Evolutionary conservation across 2,888 invertebrate genomes (phyloP).

Genomic region (Oscheius myriophilus): DNA sequence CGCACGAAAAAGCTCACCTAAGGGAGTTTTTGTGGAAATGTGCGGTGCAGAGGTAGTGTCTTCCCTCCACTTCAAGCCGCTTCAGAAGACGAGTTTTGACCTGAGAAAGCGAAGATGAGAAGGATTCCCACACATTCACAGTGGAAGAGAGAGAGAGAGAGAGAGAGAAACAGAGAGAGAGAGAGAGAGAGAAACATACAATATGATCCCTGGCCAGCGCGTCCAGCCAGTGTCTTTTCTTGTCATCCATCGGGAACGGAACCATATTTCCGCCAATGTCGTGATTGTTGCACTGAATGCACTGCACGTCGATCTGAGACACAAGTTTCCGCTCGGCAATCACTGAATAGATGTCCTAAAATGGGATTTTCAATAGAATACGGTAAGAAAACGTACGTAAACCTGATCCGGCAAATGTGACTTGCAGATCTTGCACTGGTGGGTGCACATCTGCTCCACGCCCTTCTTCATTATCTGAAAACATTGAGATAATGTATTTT

Average conservation of each 20-base stretch:
- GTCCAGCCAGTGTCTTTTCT: conserved; percentile 44
- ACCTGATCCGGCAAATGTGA: conserved; percentile 24
- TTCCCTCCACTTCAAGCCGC: conserved; percentile 39
- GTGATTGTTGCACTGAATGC: conserved; percentile 40
- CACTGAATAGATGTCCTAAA: conserved; percentile 36
- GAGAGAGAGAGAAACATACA: too few species aligned
- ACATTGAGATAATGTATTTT: background rate
- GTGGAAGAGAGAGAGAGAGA: too few species aligned
- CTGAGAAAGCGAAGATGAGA: conserved; percentile 3
- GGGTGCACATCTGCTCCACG: conserved; percentile 24
- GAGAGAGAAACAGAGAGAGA: background rate
- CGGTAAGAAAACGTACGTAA: background rate
- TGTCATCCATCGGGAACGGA: conserved; percentile 41
- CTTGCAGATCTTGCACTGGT: conserved; percentile 27
- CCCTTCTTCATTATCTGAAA: conserved; percentile 27
- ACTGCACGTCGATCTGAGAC: conserved; percentile 37
- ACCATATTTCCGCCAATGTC: conserved; percentile 42
- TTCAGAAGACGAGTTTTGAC: conserved; percentile 25
- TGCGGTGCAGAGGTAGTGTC: conserved; percentile 46
- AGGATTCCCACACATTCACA: too few species aligned
- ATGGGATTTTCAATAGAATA: background rate
- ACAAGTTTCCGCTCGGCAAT: conserved; percentile 47
- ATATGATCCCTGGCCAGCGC: conserved; percentile 45
- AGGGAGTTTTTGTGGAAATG: conserved; percentile 47
- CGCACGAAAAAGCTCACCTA: background rate